phyloP scores from a whole-genome alignment of 2,797 vertebrate genomes.

The Jordanella pulchra region DNA sequence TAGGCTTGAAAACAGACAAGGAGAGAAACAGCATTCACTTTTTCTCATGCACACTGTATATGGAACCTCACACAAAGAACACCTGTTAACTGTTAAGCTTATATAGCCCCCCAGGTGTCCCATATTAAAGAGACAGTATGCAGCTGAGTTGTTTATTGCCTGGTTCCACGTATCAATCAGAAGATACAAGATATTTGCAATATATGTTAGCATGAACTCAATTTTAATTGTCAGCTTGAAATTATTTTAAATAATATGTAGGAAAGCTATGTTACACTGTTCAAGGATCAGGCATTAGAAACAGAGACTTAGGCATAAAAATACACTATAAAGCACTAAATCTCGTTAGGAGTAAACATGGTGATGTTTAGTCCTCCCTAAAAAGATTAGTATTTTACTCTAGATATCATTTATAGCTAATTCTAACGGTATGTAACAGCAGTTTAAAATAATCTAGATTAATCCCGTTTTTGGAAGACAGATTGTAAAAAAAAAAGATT shows the following conservation, averaged over 20 bases:
- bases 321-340: neutral
- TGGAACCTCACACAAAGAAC: conserved; percentile 58
- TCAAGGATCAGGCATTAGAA: neutral
- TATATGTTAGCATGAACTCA: conserved; percentile 1
- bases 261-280: neutral
- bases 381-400: neutral
- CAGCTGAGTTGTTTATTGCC: conserved; percentile 45
- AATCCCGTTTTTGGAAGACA: no score
- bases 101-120: conserved; percentile 64
- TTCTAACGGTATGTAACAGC: neutral
- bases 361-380: neutral
- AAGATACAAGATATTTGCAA: conserved; percentile 17
- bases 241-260: neutral
- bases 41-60: neutral
- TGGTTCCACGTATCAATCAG: conserved; percentile 18
- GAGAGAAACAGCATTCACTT: conserved; percentile 16
- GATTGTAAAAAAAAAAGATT: no score
- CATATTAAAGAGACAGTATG: conserved; percentile 42
- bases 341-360: neutral
- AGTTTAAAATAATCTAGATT: no score
- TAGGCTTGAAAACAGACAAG: conserved; percentile 8
- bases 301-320: neutral
- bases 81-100: conserved; percentile 61
- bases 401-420: neutral
- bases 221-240: neutral